A percentile compares a stretch with the other conserved stretches of the same genome.
Conservation (phyloP, 2,888 invertebrate species). For the Hirtodrosophila duncani region DNA sequence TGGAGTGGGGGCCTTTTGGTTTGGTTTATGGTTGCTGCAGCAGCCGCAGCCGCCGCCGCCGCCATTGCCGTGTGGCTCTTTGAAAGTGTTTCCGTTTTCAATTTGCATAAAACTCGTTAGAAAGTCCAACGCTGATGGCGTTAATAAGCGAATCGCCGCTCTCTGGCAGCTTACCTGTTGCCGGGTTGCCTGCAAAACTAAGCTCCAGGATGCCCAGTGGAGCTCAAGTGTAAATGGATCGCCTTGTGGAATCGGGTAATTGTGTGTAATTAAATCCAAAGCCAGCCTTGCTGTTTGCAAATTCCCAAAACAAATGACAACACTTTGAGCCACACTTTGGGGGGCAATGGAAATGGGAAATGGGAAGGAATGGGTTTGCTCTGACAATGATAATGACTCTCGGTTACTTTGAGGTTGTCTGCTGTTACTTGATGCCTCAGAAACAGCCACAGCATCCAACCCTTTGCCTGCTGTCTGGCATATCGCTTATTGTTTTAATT, state of each 20-base stretch:
- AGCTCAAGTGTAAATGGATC: slow-evolving; percentile 69
- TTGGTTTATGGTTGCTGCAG: no score
- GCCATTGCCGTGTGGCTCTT: slow-evolving; percentile 32
- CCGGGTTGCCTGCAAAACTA: slow-evolving; percentile 22
- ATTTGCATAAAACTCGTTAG: slow-evolving; percentile 77
- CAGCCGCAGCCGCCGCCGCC: neutral
- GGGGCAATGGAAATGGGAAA: slow-evolving; percentile 1
- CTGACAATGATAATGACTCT: no score
- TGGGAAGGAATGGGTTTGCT: slow-evolving; percentile 4
- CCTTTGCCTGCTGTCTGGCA: slow-evolving; percentile 24
- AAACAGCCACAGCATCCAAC: neutral
- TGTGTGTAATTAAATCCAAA: slow-evolving; percentile 78
- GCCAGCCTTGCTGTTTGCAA: slow-evolving; percentile 27
- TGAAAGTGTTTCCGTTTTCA: slow-evolving; percentile 76
- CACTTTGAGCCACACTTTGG: slow-evolving; percentile 49
- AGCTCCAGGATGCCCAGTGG: slow-evolving; percentile 19
- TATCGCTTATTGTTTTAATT: slow-evolving; percentile 73
- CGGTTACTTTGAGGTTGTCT: slow-evolving; percentile 35
- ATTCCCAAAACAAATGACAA: slow-evolving; percentile 60
- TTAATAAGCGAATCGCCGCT: slow-evolving; percentile 75
- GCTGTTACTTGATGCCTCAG: slow-evolving; percentile 37
- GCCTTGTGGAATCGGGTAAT: slow-evolving; percentile 75
- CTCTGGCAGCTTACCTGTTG: slow-evolving; percentile 66
- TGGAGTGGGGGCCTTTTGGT: no score
- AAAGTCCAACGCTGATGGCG: slow-evolving; percentile 58